Conservation (phyloP, 2,797 vertebrate genomes). For the Adrianichthys oophorus region DNA sequence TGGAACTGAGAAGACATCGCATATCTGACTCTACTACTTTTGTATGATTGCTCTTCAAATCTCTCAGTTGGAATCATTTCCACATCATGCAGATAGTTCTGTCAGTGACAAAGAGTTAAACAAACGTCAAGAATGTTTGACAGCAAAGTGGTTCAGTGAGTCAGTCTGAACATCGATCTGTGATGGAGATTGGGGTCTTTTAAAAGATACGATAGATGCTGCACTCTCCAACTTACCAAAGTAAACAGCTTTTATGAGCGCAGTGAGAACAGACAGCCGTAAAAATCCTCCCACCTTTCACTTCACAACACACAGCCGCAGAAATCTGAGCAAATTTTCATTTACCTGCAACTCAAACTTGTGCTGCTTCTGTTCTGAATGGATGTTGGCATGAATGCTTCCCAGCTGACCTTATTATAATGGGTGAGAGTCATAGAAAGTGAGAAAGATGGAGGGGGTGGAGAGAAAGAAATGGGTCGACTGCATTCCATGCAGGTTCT, state of each 20-base stretch:
- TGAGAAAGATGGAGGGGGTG: conserved; percentile 18
- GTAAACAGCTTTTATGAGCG: conserved; percentile 39
- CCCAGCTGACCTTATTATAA: conserved; percentile 75
- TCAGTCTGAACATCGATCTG: not conserved
- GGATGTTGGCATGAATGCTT: conserved; percentile 62
- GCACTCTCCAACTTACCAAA: conserved; percentile 3
- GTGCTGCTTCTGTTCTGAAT: conserved; percentile 39
- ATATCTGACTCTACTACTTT: no score
- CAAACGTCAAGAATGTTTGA: conserved; percentile 2
- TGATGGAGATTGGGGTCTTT: conserved; percentile 19
- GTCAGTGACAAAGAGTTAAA: conserved; percentile 1
- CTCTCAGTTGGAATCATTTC: no score
- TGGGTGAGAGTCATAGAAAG: conserved; percentile 42
- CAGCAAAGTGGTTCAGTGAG: conserved; percentile 10
- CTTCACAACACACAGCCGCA: conserved; percentile 17
- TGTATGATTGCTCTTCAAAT: no score
- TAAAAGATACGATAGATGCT: conserved; percentile 5
- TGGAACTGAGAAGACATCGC: no score
- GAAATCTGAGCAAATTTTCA: conserved; percentile 43
- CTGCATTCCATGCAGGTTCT: conserved; percentile 54
- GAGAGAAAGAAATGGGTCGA: conserved; percentile 44
- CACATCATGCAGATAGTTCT: not conserved
- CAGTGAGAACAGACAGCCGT: conserved; percentile 30
- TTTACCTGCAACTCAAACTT: conserved; percentile 57
- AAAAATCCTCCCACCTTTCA: conserved; percentile 30